A percentile compares a stretch with the other conserved stretches of the same genome.
These are phyloP conservation scores for Lysandra bellargus DNA, from an alignment of 2,888 invertebrate species.

Conservation along the genomic window DNA sequence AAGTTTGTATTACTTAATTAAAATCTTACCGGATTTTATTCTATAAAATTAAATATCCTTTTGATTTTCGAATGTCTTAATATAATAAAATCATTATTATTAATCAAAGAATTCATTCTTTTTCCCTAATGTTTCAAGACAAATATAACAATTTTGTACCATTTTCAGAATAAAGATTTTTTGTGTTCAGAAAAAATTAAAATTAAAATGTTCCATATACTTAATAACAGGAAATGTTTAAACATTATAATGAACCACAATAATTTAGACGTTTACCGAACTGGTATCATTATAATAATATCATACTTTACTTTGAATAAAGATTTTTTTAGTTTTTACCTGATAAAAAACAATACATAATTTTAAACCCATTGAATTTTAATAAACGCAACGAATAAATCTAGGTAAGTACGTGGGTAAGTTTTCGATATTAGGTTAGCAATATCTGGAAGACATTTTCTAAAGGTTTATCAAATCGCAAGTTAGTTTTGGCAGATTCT, in stretches of 20 bases:
- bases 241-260: neutral
- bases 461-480: too few species aligned
- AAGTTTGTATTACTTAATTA: too few species aligned
- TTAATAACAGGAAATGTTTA: neutral
- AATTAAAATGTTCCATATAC: neutral
- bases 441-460: too few species aligned
- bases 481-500: too few species aligned
- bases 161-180: neutral
- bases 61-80: too few species aligned
- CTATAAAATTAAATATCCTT: too few species aligned
- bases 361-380: too few species aligned
- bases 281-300: conserved; percentile 1
- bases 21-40: too few species aligned
- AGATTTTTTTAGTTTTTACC: neutral
- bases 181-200: neutral
- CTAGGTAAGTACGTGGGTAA: too few species aligned
- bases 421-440: too few species aligned
- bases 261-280: neutral
- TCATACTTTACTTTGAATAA: neutral
- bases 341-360: neutral
- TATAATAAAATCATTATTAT: neutral
- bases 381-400: too few species aligned
- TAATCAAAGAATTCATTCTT: neutral
- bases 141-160: neutral
- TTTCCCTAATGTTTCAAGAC: too few species aligned